A percentile compares a stretch with the other conserved stretches of the same genome.
Conservation (phyloP, 2,888 invertebrate species). For the Amblyjoppa proteus region DNA sequence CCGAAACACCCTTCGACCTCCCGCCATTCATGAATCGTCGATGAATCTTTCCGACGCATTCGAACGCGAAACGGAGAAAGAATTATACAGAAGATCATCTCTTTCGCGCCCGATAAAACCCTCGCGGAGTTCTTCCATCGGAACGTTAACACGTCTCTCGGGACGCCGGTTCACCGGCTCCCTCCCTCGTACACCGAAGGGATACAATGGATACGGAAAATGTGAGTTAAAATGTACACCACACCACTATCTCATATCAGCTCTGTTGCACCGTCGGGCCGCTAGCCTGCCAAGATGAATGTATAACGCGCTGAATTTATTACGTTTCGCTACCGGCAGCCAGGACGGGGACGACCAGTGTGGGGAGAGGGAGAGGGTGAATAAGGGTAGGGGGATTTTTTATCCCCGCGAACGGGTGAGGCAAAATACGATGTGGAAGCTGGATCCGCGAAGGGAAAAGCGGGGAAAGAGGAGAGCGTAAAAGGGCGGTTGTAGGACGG, state of each 20-base stretch:
- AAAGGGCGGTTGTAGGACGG: background rate
- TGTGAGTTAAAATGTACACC: conserved; percentile 39
- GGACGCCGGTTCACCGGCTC: background rate
- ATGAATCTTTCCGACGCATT: conserved; percentile 30
- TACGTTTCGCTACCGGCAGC: conserved; percentile 50
- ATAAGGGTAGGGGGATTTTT: background rate
- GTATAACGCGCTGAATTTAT: conserved; percentile 62
- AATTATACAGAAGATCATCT: conserved; percentile 5
- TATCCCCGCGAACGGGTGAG: conserved; percentile 36
- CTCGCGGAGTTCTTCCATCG: conserved; percentile 29
- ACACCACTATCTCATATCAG: conserved; percentile 54
- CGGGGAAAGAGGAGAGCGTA: background rate
- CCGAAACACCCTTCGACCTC: background rate
- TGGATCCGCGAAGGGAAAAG: background rate
- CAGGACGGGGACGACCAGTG: background rate
- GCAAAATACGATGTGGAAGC: conserved; percentile 52
- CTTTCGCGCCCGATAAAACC: conserved; percentile 42
- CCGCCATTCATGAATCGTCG: conserved; percentile 12
- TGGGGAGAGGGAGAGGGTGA: background rate
- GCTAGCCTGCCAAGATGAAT: conserved; percentile 52
- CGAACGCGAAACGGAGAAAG: background rate
- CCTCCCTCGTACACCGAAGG: background rate
- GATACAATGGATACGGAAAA: conserved; percentile 47
- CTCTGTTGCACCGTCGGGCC: conserved; percentile 38
- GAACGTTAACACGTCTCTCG: conserved; percentile 10